Conservation (phyloP, 1,140 invertebrate species). For the Brachionus asplanchnoidis region DNA sequence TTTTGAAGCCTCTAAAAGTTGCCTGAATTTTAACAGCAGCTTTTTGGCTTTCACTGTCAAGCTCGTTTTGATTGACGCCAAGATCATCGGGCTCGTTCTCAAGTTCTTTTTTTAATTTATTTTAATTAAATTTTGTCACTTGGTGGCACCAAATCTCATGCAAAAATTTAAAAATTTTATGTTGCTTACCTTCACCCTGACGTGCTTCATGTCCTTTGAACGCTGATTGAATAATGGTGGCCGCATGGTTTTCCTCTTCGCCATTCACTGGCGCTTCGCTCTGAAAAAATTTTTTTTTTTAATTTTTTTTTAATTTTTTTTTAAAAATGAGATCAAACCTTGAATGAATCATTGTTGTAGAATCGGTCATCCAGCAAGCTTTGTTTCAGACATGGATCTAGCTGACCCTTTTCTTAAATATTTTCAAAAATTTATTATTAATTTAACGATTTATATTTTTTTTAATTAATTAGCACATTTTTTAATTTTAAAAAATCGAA, state of each 20-base stretch:
- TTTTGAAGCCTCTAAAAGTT: constrained; percentile 81
- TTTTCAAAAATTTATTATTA: neutral
- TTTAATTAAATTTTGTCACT: neutral
- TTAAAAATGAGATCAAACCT: neutral
- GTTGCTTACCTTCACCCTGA: constrained; percentile 56
- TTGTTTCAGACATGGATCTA: constrained; percentile 5
- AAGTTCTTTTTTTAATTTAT: neutral
- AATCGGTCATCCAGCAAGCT: constrained; percentile 33
- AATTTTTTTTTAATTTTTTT: neutral
- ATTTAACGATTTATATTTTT: neutral
- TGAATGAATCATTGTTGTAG: constrained; percentile 39
- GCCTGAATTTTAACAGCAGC: constrained; percentile 87
- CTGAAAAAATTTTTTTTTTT: neutral
- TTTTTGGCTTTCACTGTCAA: constrained; percentile 68
- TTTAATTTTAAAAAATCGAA: neutral
- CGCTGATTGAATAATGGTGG: constrained; percentile 69
- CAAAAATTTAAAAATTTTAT: neutral
- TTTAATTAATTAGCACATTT: neutral
- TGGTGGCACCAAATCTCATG: neutral
- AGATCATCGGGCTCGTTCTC: neutral
- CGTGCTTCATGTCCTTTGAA: constrained; percentile 68
- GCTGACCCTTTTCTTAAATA: neutral
- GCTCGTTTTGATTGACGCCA: neutral
- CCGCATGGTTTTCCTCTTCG: constrained; percentile 58
- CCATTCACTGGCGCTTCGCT: constrained; percentile 25